A percentile compares a stretch with the other conserved stretches of the same genome.
Evolutionary conservation across 2,888 invertebrate species (phyloP).

Genomic region (Lochmaea crataegi): DNA sequence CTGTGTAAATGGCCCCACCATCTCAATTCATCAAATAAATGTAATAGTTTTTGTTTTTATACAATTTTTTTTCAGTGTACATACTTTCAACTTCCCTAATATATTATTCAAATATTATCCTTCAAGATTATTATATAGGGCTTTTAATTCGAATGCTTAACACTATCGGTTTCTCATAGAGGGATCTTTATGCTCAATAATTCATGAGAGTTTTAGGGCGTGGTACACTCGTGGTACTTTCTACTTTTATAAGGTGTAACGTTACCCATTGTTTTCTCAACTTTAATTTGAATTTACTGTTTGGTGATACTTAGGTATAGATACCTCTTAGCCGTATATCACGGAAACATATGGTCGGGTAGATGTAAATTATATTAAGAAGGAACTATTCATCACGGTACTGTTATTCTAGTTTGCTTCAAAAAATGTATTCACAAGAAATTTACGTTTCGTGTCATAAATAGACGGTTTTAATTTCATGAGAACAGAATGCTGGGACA

Average conservation of each 20-base stretch:
- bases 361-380: slow-evolving; percentile 23
- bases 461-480: not conserved
- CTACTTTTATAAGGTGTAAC: slow-evolving; percentile 20
- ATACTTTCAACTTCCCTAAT: too few species aligned
- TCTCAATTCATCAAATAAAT: too few species aligned
- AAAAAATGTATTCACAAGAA: slow-evolving; percentile 7
- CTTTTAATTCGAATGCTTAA: not conserved
- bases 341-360: slow-evolving; percentile 26
- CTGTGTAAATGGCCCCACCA: too few species aligned
- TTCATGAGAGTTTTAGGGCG: slow-evolving; percentile 20
- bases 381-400: slow-evolving; percentile 9
- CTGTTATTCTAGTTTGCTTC: slow-evolving; percentile 13
- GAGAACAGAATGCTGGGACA: not conserved
- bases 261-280: slow-evolving; percentile 29
- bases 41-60: too few species aligned
- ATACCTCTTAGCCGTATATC: slow-evolving; percentile 24
- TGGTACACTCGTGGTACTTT: slow-evolving; percentile 15
- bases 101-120: not conserved
- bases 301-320: slow-evolving; percentile 12
- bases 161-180: slow-evolving; percentile 7
- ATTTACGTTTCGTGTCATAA: not conserved
- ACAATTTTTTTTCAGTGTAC: too few species aligned
- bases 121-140: not conserved
- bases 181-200: slow-evolving; percentile 10
- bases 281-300: slow-evolving; percentile 30